Evolutionary conservation across 2,888 invertebrate genomes (phyloP).

Genomic region (Leptura quadrifasciata): DNA sequence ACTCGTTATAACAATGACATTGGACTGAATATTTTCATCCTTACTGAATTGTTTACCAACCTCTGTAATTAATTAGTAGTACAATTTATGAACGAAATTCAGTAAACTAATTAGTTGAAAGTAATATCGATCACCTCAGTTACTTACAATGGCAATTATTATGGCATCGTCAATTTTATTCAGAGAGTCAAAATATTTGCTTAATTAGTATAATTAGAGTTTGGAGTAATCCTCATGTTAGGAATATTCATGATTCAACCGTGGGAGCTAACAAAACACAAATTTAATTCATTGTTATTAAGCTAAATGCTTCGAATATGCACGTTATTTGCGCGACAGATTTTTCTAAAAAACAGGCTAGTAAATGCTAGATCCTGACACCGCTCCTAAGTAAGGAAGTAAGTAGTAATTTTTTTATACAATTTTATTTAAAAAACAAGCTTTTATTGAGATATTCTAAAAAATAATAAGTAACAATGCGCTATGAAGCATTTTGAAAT

Average conservation of each 20-base stretch:
- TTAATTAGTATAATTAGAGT: slow-evolving; percentile 14
- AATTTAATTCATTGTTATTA: background rate
- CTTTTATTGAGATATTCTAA: no score
- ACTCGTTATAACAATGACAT: no score
- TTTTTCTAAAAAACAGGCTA: background rate
- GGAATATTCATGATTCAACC: background rate
- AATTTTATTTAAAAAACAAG: no score
- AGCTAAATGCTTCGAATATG: background rate
- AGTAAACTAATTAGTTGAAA: slow-evolving; percentile 12
- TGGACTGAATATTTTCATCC: no score
- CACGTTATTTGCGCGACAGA: background rate
- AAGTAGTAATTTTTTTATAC: no score
- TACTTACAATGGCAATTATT: slow-evolving; percentile 20
- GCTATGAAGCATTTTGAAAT: background rate
- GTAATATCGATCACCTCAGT: slow-evolving; percentile 19
- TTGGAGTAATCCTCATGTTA: background rate
- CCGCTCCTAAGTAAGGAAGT: no score
- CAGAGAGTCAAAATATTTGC: background rate
- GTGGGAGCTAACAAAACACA: background rate
- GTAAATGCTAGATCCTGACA: no score
- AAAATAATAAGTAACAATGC: no score
- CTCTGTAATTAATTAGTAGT: slow-evolving; percentile 2
- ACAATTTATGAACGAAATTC: slow-evolving; percentile 9
- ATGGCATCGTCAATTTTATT: slow-evolving; percentile 4
- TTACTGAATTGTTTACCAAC: background rate